Base-by-base conservation (phyloP, 2,113 vertebrate species). In the Anolis sagrei region DNA sequence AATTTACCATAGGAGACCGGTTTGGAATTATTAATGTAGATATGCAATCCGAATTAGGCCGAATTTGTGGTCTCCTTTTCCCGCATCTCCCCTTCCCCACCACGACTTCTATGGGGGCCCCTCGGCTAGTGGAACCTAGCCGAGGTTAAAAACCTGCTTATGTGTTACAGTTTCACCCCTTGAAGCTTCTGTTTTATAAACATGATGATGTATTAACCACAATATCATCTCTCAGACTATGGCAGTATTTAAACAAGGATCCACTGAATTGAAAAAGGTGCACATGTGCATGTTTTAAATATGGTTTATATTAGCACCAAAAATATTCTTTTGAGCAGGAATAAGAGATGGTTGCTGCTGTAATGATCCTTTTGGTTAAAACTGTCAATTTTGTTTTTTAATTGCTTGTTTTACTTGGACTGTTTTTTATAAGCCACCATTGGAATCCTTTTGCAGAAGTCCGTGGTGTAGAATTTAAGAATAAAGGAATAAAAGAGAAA, bases 61-160 rank as follows among this genome's bases (percentile, higher is more conserved):
- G n/a, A n/a, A n/a, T n/a, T n/a, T n/a, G n/a, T n/a, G n/a, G n/a
- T n/a, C n/a, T n/a, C n/a, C n/a, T n/a, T n/a, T n/a, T n/a, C n/a
- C n/a, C n/a, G n/a, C n/a, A n/a, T n/a, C n/a, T n/a, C n/a, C n/a
- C n/a, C n/a, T n/a, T n/a, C n/a, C n/a, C n/a, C n/a, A n/a, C n/a
- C n/a, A n/a, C n/a, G n/a, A n/a, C n/a, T n/a, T n/a, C n/a, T n/a
- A n/a, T n/a, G n/a, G n/a, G n/a, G n/a, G n/a, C n/a, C n/a, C n/a
- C n/a, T n/a, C n/a, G n/a, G n/a, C n/a, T n/a, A n/a, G n/a, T n/a
- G n/a, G n/a, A n/a, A n/a, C n/a, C n/a, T n/a, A n/a, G n/a, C n/a
- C n/a, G n/a, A n/a, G n/a, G 51, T 81, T 14, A 54, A 80, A 58
- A 74, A 83, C 86, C 44, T 83, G 72, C 58, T 86, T 62, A 54